Conservation (phyloP, 2,888 invertebrate species). For the Ectobius pallidus region DNA sequence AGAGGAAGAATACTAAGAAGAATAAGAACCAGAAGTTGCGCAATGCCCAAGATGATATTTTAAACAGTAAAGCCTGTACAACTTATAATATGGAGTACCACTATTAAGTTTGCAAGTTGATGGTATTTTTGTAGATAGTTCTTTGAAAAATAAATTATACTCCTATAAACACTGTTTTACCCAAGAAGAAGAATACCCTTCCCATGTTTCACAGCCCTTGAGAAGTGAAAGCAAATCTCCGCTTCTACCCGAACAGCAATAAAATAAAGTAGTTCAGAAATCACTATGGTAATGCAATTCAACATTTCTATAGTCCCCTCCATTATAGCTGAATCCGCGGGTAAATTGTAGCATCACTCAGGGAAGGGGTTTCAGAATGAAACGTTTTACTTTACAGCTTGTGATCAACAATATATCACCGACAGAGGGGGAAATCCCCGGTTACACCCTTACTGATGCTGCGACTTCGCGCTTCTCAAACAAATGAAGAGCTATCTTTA, state of each 20-base stretch:
- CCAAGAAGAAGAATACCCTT: neutral
- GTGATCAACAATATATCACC: conserved; percentile 16
- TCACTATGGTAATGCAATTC: conserved; percentile 21
- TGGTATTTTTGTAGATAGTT: no score
- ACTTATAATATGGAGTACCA: no score
- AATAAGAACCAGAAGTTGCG: no score
- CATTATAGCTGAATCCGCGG: neutral
- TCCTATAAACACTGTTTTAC: no score
- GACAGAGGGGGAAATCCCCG: neutral
- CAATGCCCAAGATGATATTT: no score
- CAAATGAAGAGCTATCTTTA: neutral
- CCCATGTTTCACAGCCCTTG: neutral
- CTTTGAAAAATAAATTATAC: no score
- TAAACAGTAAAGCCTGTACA: no score
- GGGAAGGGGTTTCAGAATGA: neutral
- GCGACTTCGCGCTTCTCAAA: conserved; percentile 18
- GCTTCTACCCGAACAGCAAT: neutral
- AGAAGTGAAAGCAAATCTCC: conserved; percentile 2
- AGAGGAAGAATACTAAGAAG: no score
- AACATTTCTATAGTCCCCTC: conserved; percentile 6
- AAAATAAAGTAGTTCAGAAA: conserved; percentile 16
- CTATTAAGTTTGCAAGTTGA: no score
- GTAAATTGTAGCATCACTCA: conserved; percentile 24
- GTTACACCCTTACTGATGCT: neutral
- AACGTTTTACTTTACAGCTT: conserved; percentile 24